phyloP scores from a whole-genome alignment of 2,113 vertebrate species.

The Geothlypis trichas region DNA sequence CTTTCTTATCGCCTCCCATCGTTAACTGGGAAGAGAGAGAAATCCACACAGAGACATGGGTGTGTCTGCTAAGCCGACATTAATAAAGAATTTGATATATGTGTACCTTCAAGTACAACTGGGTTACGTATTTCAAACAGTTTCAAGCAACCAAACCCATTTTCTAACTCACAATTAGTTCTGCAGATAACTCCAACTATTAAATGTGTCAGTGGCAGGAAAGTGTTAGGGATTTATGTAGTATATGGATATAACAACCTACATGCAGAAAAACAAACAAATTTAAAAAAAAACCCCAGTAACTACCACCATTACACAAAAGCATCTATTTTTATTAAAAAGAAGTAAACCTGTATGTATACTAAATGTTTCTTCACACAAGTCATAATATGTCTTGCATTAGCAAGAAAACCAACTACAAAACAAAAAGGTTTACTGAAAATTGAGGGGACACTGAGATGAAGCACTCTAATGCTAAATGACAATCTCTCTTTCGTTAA shows the following conservation, averaged over 20 bases:
- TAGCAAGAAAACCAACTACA: background rate
- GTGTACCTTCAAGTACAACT: background rate
- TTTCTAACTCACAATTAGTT: background rate
- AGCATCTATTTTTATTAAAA: background rate
- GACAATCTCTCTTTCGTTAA: background rate
- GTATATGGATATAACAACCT: background rate
- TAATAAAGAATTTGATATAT: background rate
- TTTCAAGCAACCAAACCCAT: background rate
- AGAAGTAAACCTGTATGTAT: background rate
- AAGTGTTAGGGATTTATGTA: background rate
- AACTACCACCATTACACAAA: background rate
- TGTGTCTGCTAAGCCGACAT: background rate
- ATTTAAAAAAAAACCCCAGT: too few species aligned
- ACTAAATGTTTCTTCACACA: background rate
- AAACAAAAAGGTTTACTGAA: background rate
- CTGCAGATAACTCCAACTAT: background rate
- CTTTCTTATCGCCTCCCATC: background rate
- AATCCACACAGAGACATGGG: background rate
- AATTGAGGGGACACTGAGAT: background rate
- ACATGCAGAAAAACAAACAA: background rate
- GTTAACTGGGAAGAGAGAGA: background rate
- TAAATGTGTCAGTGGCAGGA: background rate
- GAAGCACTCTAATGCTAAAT: background rate
- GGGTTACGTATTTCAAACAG: background rate
- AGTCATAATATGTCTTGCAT: background rate